Evolutionary conservation across 2,113 vertebrate species (phyloP), one percentile per base, ranked within the genome.

Genomic region (Cephalopholis sonnerati): DNA sequence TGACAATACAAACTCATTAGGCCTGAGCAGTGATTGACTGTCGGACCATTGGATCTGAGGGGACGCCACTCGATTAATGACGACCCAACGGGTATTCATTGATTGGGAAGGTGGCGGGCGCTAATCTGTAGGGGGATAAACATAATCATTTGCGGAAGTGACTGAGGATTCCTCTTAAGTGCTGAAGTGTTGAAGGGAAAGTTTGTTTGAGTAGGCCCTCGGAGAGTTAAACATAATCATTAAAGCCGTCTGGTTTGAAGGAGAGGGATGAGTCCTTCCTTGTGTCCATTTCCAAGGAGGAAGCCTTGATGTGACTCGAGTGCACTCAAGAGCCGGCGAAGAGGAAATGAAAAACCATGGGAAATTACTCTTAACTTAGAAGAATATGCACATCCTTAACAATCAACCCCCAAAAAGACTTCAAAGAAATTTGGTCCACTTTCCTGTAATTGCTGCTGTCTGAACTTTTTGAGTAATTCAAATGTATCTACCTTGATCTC

Each of bases 1-100:
- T 87, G 90, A 89, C 85, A 81, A 81, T 83, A 57, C 66, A 65
- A 77, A 84, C 64, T 90, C 91, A 88, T 94, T 92, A 92, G 67
- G 67, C 78, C 77, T 22, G 84, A 79, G 77, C 25, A 0, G 58
- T 91, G 88, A 93, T 87, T 71, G 91, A 93, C 87, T 50, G 67
- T 61, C 53, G 55, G 66, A 36, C 72, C 73, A 83, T 87, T 48
- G 71, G 80, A 89, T 87, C 84, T 18, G 81, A 80, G 85, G 77
- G 74, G 79, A 82, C 72, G 81, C 27, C 68, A 74, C 85, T 90
- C 81, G 74, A 91, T 90, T 92, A 89, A 90, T 88, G 83, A 92
- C 79, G 87, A 75, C 72, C 82, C 69, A 65, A 79, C 0, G 32
- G 81, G 65, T 74, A 16, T 25, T 58, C 85, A 88, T 83, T 84